Conservation (phyloP, 2,797 vertebrate genomes). For the Remorina albescens region DNA sequence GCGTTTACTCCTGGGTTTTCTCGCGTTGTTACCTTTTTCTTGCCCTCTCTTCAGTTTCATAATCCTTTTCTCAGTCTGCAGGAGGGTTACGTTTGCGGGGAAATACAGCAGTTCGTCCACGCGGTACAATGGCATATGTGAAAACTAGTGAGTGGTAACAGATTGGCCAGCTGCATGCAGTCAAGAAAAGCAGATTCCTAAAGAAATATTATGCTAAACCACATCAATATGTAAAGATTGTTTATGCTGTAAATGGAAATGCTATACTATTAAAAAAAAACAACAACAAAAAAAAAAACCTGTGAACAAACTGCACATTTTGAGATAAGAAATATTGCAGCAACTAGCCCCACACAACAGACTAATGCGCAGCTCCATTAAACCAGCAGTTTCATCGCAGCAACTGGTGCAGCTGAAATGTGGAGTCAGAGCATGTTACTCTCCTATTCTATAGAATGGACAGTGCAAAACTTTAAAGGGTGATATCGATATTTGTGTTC, state of each 20-base stretch:
- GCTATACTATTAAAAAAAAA: not conserved
- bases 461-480: not conserved
- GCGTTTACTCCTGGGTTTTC: not conserved
- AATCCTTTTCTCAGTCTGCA: not conserved
- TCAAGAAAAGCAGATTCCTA: constrained; percentile 18
- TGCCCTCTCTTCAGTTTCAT: not conserved
- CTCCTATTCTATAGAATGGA: constrained; percentile 9
- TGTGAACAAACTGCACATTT: not conserved
- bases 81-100: constrained; percentile 16
- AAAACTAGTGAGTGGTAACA: constrained; percentile 30
- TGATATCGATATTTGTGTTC: constrained; percentile 16
- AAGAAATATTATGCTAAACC: constrained; percentile 20
- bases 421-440: constrained; percentile 13
- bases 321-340: not conserved
- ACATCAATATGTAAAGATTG: constrained; percentile 2
- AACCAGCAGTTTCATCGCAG: constrained; percentile 18
- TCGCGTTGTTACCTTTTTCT: not conserved
- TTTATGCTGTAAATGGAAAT: constrained; percentile 3
- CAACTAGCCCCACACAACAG: not conserved
- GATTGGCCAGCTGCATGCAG: constrained; percentile 10
- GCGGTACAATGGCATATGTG: constrained; percentile 33
- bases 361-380: constrained; percentile 22
- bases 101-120: constrained; percentile 23
- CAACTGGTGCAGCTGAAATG: constrained; percentile 46
- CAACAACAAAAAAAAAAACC: not conserved